phyloP scores from a whole-genome alignment of 92 coral and sea anemone genomes.

The Epizoanthus rinbou region DNA sequence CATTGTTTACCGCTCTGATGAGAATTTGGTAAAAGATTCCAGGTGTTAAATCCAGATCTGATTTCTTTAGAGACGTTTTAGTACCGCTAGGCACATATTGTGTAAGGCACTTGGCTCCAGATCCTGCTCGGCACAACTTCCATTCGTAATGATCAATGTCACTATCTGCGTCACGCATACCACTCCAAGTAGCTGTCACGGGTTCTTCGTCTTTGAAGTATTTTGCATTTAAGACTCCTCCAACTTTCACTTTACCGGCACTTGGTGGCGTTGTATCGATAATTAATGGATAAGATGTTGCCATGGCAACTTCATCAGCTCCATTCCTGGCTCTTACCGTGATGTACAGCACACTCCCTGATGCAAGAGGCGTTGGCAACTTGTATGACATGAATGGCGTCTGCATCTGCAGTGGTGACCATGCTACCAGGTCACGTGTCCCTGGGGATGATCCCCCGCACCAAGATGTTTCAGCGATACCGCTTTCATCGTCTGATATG shows the following conservation, averaged over 20 bases:
- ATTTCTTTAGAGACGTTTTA: constrained; percentile 49
- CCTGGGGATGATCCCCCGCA: constrained; percentile 62
- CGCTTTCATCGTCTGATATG: constrained; percentile 70
- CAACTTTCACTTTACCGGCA: constrained; percentile 56
- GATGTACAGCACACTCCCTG: constrained; percentile 64
- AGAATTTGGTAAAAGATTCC: constrained; percentile 66
- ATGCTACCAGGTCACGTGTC: constrained; percentile 53
- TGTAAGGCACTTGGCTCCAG: constrained; percentile 42
- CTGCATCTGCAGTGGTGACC: constrained; percentile 41
- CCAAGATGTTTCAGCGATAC: constrained; percentile 50
- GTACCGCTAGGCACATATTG: constrained; percentile 63
- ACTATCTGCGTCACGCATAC: constrained; percentile 73
- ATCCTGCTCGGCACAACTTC: constrained; percentile 68
- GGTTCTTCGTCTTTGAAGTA: constrained; percentile 60
- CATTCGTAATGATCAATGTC: constrained; percentile 67
- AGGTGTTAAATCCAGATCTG: constrained; percentile 51
- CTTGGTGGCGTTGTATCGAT: constrained; percentile 79
- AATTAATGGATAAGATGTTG: constrained; percentile 49
- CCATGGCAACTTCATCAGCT: constrained; percentile 55
- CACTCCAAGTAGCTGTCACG: constrained; percentile 63
- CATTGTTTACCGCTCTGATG: constrained; percentile 74
- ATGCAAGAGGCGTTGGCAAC: constrained; percentile 54
- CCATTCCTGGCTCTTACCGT: constrained; percentile 68
- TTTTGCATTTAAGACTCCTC: constrained; percentile 37
- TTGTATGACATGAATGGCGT: constrained; percentile 36